phyloP scores from a whole-genome alignment of 2,888 invertebrate species.

The Acleris laterana region DNA sequence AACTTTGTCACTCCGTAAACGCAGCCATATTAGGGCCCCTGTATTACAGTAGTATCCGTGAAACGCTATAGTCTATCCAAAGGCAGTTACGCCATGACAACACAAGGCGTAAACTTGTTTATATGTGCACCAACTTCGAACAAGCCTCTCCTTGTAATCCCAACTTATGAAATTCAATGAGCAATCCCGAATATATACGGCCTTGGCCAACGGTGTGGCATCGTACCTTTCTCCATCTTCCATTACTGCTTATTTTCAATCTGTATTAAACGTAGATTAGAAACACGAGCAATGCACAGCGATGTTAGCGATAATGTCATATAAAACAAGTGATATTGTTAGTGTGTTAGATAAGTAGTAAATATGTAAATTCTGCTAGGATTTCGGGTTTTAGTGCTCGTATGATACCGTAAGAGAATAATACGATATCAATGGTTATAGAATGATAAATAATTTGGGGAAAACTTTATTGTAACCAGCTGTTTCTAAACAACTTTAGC shows the following conservation, averaged over 20 bases:
- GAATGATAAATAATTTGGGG: background rate
- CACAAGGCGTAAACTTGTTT: conserved; percentile 15
- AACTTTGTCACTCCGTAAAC: too few species aligned
- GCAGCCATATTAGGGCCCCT: too few species aligned
- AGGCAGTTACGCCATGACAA: conserved; percentile 2
- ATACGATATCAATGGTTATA: conserved; percentile 8
- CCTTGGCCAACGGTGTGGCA: background rate
- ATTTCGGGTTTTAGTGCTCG: conserved; percentile 24
- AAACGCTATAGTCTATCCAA: background rate
- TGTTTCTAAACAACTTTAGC: too few species aligned
- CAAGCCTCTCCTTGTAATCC: conserved; percentile 27
- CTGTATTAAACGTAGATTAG: background rate
- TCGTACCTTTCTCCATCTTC: background rate
- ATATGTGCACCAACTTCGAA: conserved; percentile 11
- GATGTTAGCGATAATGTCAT: background rate
- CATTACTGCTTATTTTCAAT: background rate
- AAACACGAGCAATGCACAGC: background rate
- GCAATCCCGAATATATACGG: conserved; percentile 9
- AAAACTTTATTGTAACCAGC: background rate
- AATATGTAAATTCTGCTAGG: conserved; percentile 33
- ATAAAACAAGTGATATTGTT: conserved; percentile 7
- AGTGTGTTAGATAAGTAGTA: conserved; percentile 26
- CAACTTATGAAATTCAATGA: conserved; percentile 35
- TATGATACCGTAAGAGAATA: conserved; percentile 17
- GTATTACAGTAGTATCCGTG: too few species aligned